A percentile compares a stretch with the other conserved stretches of the same genome.
Conservation (phyloP, 2,797 vertebrate genomes). For the Morus bassanus region DNA sequence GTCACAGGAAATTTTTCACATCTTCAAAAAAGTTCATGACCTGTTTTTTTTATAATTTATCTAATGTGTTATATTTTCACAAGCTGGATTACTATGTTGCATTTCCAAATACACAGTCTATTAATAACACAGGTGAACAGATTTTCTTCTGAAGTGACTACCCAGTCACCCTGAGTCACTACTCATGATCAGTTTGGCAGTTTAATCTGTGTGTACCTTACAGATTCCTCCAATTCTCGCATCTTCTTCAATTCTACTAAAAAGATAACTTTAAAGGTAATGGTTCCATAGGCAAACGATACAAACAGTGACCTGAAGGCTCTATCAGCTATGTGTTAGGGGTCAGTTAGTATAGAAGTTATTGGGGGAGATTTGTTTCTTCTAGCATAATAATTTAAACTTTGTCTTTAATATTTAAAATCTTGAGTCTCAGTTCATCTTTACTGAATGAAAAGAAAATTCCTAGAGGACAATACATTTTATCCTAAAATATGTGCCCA, state of each 20-base stretch:
- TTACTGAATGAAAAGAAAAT: neutral
- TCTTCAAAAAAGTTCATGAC: neutral
- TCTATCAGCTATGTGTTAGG: neutral
- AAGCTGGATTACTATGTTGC: neutral
- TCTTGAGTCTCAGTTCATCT: neutral
- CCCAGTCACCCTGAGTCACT: neutral
- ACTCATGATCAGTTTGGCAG: accelerated
- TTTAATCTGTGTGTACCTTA: neutral
- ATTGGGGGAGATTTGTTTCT: neutral
- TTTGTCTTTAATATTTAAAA: neutral
- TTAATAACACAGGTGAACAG: neutral
- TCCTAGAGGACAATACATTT: neutral
- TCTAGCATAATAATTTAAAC: neutral
- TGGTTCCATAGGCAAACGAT: neutral
- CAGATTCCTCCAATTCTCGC: neutral
- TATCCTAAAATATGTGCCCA: neutral
- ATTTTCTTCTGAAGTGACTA: neutral
- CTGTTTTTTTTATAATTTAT: neutral
- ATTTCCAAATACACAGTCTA: neutral
- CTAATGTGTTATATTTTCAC: neutral
- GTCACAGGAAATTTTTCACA: neutral
- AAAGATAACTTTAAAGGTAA: neutral
- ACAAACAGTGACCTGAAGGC: neutral
- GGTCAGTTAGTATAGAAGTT: neutral
- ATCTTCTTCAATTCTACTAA: neutral